Evolutionary conservation across 1,140 invertebrate genomes (phyloP), one percentile per base, ranked within the genome.

Genomic region (Trachelipus rathkii): DNA sequence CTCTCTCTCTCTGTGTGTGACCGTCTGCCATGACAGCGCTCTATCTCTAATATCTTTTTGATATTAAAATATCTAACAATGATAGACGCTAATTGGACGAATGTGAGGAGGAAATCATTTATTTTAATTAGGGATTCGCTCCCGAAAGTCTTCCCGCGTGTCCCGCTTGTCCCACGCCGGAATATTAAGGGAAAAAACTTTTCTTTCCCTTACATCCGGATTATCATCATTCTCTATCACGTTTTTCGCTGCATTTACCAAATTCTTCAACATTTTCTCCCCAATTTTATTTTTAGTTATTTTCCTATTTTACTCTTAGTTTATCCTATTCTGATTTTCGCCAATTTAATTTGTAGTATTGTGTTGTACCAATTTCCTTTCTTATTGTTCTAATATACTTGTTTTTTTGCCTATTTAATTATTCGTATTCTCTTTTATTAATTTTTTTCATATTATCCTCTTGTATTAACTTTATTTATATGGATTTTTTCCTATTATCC

Each of bases 51-150:
- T 60, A 15, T 60, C 50, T 60, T 60, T 60, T 60, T 60, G 19
- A 60, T 60, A 15, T 60, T 60, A 60, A 60, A 19, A 60, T 60
- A 60, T 60, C 11, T 60, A 60, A 60, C 19, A 19, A 60, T 60
- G 50, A 60, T 60, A 60, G 50, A 60, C 50, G 50, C 50, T 60
- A 60, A 60, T 60, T 60, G 50, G 50, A 60, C 50, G 8, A 15
- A 60, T 60, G 11, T 60, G 50, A 60, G 19, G 19, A 60, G 50
- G 50, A 60, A 60, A 60, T 60, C 11, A 60, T 60, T 60, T 60
- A 60, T 60, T 60, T 60, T 60, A 60, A 60, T 60, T 60, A 60
- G 50, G 50, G 50, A 15, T 60, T 19, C 50, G 11, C 50, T 19
- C 50, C 50, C 50, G 50, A 15, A 60, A 15, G 11, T 60, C 50